Base-by-base conservation (phyloP, 1,140 invertebrate genomes). In the Papilio glaucus region DNA sequence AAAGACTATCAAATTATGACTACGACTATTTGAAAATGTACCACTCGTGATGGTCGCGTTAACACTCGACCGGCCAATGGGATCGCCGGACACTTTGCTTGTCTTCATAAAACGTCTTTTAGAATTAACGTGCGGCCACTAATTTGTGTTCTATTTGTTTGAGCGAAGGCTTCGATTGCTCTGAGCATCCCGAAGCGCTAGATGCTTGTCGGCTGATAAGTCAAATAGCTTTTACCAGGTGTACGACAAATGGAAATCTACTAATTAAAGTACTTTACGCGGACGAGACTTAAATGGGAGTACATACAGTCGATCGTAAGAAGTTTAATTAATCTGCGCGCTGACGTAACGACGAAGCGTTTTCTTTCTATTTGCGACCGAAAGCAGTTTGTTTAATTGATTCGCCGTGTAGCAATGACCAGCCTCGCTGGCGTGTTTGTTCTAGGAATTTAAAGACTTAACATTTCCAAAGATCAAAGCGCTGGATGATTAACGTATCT, bases 251-350 rank as follows among this genome's bases (percentile, higher is more conserved):
- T 89, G 86, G 89, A 90, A 90, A 91, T 88, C 83, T 85, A 85
- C 88, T 91, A 90, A 92, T 91, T 91, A 89, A 89, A 90, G 85
- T 85, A 89, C 83, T 90, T 86, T 78, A 87, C 80, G 79, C 68
- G 29, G 81, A 67, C 73, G 78, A 76, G 82, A 80, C 79, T 85
- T 85, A 86, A 90, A 91, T 87, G 86, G 85, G 85, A 88, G 76
- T 84, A 79, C 74, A 77, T 84, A 82, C 79, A 84, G 71, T 84
- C 76, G 78, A 75, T 84, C 76, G 84, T 87, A 85, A 85, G 78
- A 83, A 89, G 80, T 86, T 89, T 90, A 90, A 91, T 93, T 91
- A 93, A 91, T 93, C 87, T 79, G 73, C 71, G 71, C 60, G 76
- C 78, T 89, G 85, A 88, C 83, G 89, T 81, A 89, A 89, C 77